Evolutionary conservation across 2,113 vertebrate genomes (phyloP).

Genomic region (Campylomormyrus tamandua): DNA sequence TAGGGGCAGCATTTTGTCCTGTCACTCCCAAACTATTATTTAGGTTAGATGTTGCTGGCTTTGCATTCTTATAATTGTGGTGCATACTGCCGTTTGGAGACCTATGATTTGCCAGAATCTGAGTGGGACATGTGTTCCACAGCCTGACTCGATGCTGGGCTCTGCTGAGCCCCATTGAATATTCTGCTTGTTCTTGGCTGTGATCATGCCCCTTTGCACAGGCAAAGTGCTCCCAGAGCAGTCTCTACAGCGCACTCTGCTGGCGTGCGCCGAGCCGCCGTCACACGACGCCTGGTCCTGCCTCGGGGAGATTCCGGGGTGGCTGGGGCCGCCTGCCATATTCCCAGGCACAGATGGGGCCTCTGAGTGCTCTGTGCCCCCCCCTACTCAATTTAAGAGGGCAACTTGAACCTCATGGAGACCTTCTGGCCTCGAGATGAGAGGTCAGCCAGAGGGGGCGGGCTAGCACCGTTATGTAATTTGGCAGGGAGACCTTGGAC

Average conservation of each 20-base stretch:
- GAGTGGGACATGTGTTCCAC: background rate
- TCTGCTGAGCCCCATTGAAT: background rate
- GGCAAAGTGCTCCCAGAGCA: background rate
- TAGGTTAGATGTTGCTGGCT: background rate
- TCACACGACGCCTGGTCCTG: background rate
- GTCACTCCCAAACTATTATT: background rate
- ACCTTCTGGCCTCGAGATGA: constrained; percentile 39
- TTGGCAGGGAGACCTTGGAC: constrained; percentile 51
- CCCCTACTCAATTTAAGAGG: constrained; percentile 38
- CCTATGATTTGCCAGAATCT: background rate
- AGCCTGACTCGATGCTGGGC: background rate
- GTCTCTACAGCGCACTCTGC: background rate
- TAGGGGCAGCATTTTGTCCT: background rate
- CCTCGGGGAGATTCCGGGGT: background rate
- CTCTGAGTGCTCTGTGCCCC: background rate
- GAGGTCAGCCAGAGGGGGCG: constrained; percentile 36
- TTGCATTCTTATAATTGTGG: background rate
- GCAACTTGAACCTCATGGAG: constrained; percentile 48
- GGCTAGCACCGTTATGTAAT: constrained; percentile 49
- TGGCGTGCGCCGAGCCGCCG: background rate
- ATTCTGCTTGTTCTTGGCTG: background rate
- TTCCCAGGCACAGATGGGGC: constrained; percentile 39
- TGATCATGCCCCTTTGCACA: background rate
- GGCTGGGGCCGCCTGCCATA: background rate
- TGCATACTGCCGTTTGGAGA: background rate